Base-by-base conservation (phyloP, 2,113 vertebrate species). In the Pholis gunnellus region DNA sequence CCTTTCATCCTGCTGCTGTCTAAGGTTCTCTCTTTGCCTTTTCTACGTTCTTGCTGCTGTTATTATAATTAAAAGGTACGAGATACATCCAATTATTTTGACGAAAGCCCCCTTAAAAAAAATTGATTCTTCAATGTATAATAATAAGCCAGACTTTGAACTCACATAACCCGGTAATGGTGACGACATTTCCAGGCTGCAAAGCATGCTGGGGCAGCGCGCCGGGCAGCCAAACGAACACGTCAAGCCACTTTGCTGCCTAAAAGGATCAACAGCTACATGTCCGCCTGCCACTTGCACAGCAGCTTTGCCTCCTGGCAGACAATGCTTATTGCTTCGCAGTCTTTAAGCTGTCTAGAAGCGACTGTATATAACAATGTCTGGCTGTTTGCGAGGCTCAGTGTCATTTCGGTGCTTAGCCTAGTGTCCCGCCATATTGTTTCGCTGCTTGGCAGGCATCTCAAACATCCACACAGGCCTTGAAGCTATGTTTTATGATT, bases 271-370 rank as follows among this genome's bases (percentile, higher is more conserved):
- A 84, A 72, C 72, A 68, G 52, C 59, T 54, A 40, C 75, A 79
- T 74, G 69, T 83, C 64, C 75, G 70, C 67, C 81, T 69, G 74
- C 59, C 71, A 70, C 74, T 68, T 61, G 63, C 65, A 48, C 42
- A 22, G 40, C 80, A 50, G 70, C 76, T 77, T 76, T 57, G 71
- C 78, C 89, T 73, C 65, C 72, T 81, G 78, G 82, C 88, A 84
- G 68, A 31, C 61, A 18, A 63, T 36, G 46, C 72, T 78, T 66
- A 82, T 70, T 82, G 82, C 80, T 67, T 63, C 10, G 72, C 66
- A 54, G 87, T 87, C 68, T 84, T 84, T 75, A 78, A 78, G 76
- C 82, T 87, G 81, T 79, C 81, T 14, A 31, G 38, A 84, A 78
- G 60, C 69, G n/a, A 78, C 72, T 74, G 81, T 72, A 40, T 64